Percentiles rank a stretch among this genome's conserved stretches.
Evolutionary conservation across 2,113 vertebrate species (phyloP).

Genomic region (Struthidea cinerea): DNA sequence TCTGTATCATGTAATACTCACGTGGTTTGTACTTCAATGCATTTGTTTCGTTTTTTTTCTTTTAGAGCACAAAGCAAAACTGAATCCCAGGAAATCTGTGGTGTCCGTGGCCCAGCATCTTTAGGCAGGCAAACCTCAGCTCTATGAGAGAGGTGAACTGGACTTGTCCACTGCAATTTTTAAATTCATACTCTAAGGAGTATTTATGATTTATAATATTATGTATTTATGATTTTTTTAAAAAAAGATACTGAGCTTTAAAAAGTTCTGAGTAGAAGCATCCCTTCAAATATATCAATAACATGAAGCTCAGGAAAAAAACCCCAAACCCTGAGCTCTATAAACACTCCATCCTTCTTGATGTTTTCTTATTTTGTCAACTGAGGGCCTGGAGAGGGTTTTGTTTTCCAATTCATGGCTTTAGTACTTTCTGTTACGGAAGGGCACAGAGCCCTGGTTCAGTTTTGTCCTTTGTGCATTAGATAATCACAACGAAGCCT

Average conservation of each 20-base stretch:
- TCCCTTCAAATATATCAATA: neutral
- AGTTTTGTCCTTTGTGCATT: conserved; percentile 64
- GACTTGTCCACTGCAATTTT: neutral
- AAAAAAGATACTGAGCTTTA: neutral
- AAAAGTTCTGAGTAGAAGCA: neutral
- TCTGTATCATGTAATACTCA: conserved; percentile 25
- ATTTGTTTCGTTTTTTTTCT: neutral
- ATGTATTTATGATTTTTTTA: neutral
- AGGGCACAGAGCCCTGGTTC: conserved; percentile 27
- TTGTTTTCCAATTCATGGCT: neutral
- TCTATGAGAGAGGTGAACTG: neutral
- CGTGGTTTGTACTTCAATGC: conserved; percentile 34
- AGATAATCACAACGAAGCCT: conserved; percentile 17
- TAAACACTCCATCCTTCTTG: neutral
- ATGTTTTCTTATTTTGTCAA: neutral
- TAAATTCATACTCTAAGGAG: neutral
- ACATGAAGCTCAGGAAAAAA: neutral
- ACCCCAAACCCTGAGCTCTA: neutral
- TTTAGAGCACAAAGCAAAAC: conserved; percentile 62
- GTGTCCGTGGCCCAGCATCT: neutral
- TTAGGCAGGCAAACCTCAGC: neutral
- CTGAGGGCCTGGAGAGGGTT: neutral
- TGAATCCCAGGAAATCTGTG: conserved; percentile 25
- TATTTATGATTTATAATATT: neutral
- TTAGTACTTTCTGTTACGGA: neutral